Base-by-base conservation (phyloP, 2,888 invertebrate species). In the Allygus modestus region DNA sequence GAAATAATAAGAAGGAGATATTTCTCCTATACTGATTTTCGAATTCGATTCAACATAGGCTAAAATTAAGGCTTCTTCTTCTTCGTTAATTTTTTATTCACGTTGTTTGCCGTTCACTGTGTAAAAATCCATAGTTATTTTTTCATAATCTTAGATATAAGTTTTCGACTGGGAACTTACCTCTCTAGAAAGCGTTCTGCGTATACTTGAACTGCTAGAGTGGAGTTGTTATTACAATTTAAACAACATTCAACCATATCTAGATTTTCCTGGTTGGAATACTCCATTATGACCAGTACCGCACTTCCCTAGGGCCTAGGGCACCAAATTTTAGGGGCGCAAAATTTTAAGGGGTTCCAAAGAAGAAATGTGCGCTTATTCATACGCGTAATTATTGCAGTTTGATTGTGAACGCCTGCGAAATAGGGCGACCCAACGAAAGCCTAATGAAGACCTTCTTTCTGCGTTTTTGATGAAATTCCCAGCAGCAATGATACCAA, bases 21-120 rank as follows among this genome's bases (percentile, higher is more conserved):
- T 41, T 33, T 75, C 9, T 41, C 41, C 37, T 5, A 75, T 75
- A 75, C 75, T 75, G 17, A 4, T n/a, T 41, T 75, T 15, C 4
- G 75, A 41, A 41, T 75, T 41, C 4, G 75, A 75, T 26, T 75
- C 75, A 5, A 75, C 75, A 41, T 41, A n/a, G 2, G 75, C 41
- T 75, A 75, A 75, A n/a, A 37, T 41, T 75, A 41, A 75, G n/a
- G 37, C 75, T 75, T 75, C 75, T 41, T 75, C 75, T 75, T 75
- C 75, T 75, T 37, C 37, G 4, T 20, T 75, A n/a, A 75, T 75
- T 75, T 75, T 75, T 2, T 2, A 37, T 26, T 75, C 75, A 41
- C 75, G 75, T 31, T 2, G 5, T 65, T 65, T 65, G 2, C 65
- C 4, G 28, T 65, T 26, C 31, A n/a, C 12, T n/a, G 23, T 26